Evolutionary conservation across 2,113 vertebrate species (phyloP), one percentile per base, ranked within the genome.

Genomic region (Camelus bactrianus): DNA sequence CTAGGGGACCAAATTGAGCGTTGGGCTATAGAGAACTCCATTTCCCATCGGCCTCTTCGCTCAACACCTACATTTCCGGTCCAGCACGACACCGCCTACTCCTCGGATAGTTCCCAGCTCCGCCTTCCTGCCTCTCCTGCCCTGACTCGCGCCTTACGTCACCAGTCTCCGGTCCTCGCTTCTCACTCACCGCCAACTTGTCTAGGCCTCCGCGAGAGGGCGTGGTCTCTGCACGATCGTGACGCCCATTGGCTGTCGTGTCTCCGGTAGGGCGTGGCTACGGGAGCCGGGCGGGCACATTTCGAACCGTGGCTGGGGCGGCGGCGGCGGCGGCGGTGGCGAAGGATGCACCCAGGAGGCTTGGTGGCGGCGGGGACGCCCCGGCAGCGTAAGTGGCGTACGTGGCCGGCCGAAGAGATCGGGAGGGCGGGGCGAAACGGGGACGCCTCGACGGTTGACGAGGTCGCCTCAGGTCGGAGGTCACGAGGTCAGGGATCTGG

Each of bases 341-440:
- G 13, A 8, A 89, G 24, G 77, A 98, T 98, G 97, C 93, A 95
- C 35, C 60, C 97, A 17, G 50, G 89, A 7, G 89, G 96, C 85
- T n/a, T 48, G 88, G 93, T 92, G 65, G 84, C 96, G 84, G 94
- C 93, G 93, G 97, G 95, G 95, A 90, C 96, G n/a, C 90, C 95
- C 88, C 96, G 97, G 94, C 96, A 97, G 96, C 97, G 96, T 98
- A 97, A 98, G 98, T 97, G 97, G 97, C 96, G 97, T 97, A 98
- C 96, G 97, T 97, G 94, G 90, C 97, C 60, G 8, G 42, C 56
- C 2, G n/a, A 30, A 64, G 83, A 30, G 70, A 52, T 64, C 15
- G 24, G 69, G 75, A 17, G 60, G 91, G 95, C 32, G 69, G 48
- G 83, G 89, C 13, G 83, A 82, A 80, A 84, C 38, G 16, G 81